A percentile compares a stretch with the other conserved stretches of the same genome.
These are phyloP conservation scores for Phymatocera aterrima DNA, from an alignment of 2,888 invertebrate species.

Conservation along the genomic window DNA sequence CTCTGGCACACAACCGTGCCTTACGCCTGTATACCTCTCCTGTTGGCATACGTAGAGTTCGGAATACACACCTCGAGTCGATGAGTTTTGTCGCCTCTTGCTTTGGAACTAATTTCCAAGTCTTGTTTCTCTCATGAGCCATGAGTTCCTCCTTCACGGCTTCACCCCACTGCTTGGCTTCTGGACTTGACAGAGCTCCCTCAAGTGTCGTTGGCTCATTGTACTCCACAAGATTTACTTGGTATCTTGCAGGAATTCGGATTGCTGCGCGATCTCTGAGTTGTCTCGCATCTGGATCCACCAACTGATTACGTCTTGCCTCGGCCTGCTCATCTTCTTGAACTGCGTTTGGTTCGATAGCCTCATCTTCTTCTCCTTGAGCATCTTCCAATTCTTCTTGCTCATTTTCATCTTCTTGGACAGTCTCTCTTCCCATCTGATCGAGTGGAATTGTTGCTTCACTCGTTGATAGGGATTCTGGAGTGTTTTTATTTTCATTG, in stretches of 20 bases:
- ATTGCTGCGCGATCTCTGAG: background rate
- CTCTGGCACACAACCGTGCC: constrained; percentile 36
- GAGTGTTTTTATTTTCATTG: background rate
- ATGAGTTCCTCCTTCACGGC: constrained; percentile 32
- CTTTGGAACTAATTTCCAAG: constrained; percentile 37
- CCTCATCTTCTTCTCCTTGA: background rate
- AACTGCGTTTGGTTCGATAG: background rate
- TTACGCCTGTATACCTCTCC: too few species aligned
- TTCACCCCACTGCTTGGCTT: constrained; percentile 2
- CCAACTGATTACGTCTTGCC: too few species aligned
- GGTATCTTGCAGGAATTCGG: background rate
- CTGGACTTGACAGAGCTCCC: background rate
- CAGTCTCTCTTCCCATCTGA: background rate
- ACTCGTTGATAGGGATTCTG: background rate
- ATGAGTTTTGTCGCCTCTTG: constrained; percentile 13
- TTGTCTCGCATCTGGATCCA: background rate
- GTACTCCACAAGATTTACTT: background rate
- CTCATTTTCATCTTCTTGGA: background rate
- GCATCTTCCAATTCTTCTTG: background rate
- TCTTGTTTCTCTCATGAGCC: constrained; percentile 32
- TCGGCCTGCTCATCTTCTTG: too few species aligned
- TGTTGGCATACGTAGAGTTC: too few species aligned
- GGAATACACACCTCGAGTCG: constrained; percentile 42
- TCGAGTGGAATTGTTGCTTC: background rate
- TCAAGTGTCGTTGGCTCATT: background rate